Evolutionary conservation across 2,888 invertebrate species (phyloP).

Genomic region (Melieria crassipennis): DNA sequence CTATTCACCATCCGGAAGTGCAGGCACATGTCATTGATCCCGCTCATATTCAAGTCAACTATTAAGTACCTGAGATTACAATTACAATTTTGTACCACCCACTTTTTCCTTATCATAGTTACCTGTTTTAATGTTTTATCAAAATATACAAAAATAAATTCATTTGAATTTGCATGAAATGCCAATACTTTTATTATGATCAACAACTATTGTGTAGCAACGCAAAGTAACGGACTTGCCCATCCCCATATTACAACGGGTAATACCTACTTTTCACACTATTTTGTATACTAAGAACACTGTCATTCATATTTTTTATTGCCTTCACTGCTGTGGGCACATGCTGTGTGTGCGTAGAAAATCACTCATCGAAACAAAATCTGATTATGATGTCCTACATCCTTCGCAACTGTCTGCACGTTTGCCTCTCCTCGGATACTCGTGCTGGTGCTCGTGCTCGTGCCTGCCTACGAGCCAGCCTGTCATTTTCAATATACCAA

Average conservation of each 20-base stretch:
- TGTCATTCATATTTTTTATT: slow-evolving; percentile 5
- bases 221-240: background rate
- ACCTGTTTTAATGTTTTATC: slow-evolving; percentile 4
- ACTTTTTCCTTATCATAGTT: background rate
- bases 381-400: slow-evolving; percentile 9
- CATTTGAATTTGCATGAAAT: too few species aligned
- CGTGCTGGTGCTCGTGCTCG: too few species aligned
- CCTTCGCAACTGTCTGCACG: background rate
- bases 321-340: background rate
- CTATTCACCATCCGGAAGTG: slow-evolving; percentile 15
- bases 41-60: slow-evolving; percentile 14
- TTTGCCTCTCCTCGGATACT: background rate
- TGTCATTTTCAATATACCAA: background rate
- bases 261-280: background rate
- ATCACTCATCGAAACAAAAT: slow-evolving; percentile 14
- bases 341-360: slow-evolving; percentile 3
- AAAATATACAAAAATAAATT: background rate
- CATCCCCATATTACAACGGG: background rate
- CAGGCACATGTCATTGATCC: slow-evolving; percentile 16
- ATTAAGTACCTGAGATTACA: background rate
- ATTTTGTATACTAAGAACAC: background rate
- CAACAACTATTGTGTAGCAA: background rate
- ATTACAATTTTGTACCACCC: background rate
- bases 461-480: background rate
- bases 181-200: too few species aligned